Percentiles rank a stretch among this genome's conserved stretches.
These are phyloP conservation scores for Peromyscus eremicus DNA, from an alignment of 2,797 vertebrate species.

Conservation along the genomic window DNA sequence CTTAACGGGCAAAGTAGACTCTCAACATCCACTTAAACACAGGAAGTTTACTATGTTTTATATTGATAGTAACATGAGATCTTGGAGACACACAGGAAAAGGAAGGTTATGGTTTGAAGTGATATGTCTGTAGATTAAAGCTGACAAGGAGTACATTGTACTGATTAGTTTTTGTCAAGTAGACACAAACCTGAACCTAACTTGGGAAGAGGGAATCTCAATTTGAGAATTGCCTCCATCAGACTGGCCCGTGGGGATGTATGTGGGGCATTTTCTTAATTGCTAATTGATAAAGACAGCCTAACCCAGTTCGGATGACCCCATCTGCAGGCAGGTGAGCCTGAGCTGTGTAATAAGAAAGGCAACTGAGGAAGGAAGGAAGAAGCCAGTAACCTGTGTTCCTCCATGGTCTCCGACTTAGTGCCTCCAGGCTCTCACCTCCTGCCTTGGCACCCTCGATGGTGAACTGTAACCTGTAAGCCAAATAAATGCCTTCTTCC, in stretches of 20 bases:
- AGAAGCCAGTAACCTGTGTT: background rate
- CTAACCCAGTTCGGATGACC: background rate
- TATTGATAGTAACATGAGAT: background rate
- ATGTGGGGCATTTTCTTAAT: background rate
- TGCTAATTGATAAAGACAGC: background rate
- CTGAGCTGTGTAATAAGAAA: background rate
- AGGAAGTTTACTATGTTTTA: constrained; percentile 26
- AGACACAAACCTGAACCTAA: background rate
- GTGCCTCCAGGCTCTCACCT: background rate
- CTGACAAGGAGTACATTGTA: background rate
- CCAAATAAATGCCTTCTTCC: background rate
- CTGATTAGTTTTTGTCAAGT: background rate
- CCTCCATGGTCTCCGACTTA: background rate
- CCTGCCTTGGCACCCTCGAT: background rate
- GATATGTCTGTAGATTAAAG: background rate
- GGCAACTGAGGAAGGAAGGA: background rate
- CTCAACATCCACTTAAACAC: constrained; percentile 88
- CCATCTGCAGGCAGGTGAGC: background rate
- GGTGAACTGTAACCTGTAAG: background rate
- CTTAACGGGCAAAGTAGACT: constrained; percentile 86
- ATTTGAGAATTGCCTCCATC: background rate
- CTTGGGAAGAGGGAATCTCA: background rate
- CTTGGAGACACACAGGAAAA: background rate
- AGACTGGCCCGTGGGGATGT: background rate
- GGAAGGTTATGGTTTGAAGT: background rate